A percentile compares a stretch with the other conserved stretches of the same genome.
Conservation (phyloP, 2,797 vertebrate genomes). For the Hipposideros larvatus region DNA sequence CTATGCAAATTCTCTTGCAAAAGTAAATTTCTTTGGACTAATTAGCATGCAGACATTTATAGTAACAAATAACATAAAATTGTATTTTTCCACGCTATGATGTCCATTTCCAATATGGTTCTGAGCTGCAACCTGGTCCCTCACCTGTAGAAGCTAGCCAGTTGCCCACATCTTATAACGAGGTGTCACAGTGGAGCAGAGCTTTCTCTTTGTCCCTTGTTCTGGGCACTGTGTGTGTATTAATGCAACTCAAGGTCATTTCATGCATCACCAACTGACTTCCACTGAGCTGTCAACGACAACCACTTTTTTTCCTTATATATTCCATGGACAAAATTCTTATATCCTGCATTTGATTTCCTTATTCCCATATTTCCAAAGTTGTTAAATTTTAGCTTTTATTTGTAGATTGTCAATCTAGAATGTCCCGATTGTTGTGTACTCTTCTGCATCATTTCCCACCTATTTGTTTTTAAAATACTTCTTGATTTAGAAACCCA, state of each 20-base stretch:
- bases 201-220: not conserved
- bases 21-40: not conserved
- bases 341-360: not conserved
- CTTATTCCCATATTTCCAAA: not conserved
- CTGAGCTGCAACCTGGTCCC: not conserved
- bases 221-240: not conserved
- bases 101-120: not conserved
- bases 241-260: not conserved
- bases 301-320: not conserved
- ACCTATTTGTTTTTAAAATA: conserved; percentile 5
- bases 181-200: not conserved
- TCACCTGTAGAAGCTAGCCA: not conserved
- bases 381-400: conserved; percentile 4
- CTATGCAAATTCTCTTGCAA: not conserved
- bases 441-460: not conserved
- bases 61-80: not conserved
- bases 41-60: not conserved
- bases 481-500: conserved; percentile 21
- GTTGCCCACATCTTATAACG: not conserved
- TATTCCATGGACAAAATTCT: not conserved
- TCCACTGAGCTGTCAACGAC: not conserved
- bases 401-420: not conserved
- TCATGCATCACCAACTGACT: not conserved
- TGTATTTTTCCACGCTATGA: not conserved
- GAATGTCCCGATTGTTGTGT: not conserved